A percentile compares a stretch with the other conserved stretches of the same genome.
Evolutionary conservation across 1,140 invertebrate genomes (phyloP).

Genomic region (Ptiloglossa arizonensis): DNA sequence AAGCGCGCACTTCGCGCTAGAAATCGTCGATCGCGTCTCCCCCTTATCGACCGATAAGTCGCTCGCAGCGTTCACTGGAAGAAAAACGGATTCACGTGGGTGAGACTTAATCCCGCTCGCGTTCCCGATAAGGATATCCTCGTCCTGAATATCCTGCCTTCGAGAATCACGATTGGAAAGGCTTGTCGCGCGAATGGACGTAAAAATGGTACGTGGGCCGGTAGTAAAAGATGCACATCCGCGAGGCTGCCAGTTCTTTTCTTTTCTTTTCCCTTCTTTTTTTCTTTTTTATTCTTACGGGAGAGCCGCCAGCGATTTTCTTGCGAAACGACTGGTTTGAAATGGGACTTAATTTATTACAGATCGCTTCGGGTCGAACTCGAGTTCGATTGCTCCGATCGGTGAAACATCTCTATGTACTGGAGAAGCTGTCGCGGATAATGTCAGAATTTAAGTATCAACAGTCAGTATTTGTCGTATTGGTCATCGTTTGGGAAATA

Average conservation of each 20-base stretch:
- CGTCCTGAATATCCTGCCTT: slow-evolving; percentile 1
- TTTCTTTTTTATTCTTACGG: too few relatives aligned
- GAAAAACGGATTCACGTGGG: slow-evolving; percentile 49
- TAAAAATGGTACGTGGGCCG: slow-evolving; percentile 41
- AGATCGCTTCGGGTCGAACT: neutral
- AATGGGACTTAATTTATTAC: slow-evolving; percentile 1
- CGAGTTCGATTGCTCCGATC: neutral
- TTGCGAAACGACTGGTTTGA: neutral
- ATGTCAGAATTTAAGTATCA: too few relatives aligned
- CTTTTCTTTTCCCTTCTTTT: too few relatives aligned
- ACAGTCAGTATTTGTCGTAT: too few relatives aligned
- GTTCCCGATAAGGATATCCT: slow-evolving; percentile 39
- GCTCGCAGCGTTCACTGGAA: neutral
- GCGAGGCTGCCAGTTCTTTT: neutral
- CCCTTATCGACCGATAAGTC: slow-evolving; percentile 35
- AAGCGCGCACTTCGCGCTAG: neutral
- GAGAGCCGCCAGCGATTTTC: neutral
- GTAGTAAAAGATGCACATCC: slow-evolving; percentile 48
- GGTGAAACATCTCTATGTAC: too few relatives aligned
- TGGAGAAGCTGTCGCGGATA: too few relatives aligned
- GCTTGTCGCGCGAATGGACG: neutral
- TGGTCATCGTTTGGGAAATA: too few relatives aligned
- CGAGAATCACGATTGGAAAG: slow-evolving; percentile 4
- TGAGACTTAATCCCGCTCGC: slow-evolving; percentile 11
- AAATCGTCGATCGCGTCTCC: slow-evolving; percentile 23